Base-by-base conservation (phyloP, 2,888 invertebrate species). In the Psylliodes chrysocephalus region DNA sequence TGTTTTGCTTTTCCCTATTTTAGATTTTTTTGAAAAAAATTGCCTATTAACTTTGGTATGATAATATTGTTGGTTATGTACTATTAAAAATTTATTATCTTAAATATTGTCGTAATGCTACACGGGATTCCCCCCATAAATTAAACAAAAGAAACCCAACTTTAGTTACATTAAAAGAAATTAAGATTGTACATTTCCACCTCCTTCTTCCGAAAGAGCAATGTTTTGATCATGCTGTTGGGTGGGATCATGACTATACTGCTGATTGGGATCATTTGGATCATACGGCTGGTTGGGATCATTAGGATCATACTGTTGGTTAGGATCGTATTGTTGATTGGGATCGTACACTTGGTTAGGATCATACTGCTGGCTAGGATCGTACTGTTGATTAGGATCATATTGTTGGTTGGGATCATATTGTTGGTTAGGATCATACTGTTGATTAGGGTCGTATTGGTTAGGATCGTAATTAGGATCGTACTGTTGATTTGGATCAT, bases 341-440 rank as follows among this genome's bases (percentile, higher is more conserved):
- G 66, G 68, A 33, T 71, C 68, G 40, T 71, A 72, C 47, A 69
- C 69, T 46, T 71, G 69, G 51, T 66, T 66, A 0, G 61, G 63
- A 28, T 67, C 66, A 64, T 70, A 70, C 14, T 66, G 64, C 46
- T 71, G 72, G 60, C 65, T 70, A 1, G 66, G 68, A 33, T 71
- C 68, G 33, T 71, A 72, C 25, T 70, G 62, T 10, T 71, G 72
- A 60, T 67, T 70, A 1, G 66, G 68, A 33, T 71, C 68, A 33
- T 71, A 72, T 19, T 75, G 81, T 65, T 78, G 80, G 67, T 80
- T 79, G 14, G 81, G 69, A 49, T 71, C 68, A 46, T 71, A 72
- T 33, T 69, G 60, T 14, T 71, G 68, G 59, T 70, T 68, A 8
- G 63, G 71, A 55, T 75, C 72, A 35, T 72, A 74, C 28, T 73